Evolutionary conservation across 35 echinoderm and acorn worm species (phyloP), one percentile per base, ranked within the genome.

Genomic region (Nesometra sesokonis): DNA sequence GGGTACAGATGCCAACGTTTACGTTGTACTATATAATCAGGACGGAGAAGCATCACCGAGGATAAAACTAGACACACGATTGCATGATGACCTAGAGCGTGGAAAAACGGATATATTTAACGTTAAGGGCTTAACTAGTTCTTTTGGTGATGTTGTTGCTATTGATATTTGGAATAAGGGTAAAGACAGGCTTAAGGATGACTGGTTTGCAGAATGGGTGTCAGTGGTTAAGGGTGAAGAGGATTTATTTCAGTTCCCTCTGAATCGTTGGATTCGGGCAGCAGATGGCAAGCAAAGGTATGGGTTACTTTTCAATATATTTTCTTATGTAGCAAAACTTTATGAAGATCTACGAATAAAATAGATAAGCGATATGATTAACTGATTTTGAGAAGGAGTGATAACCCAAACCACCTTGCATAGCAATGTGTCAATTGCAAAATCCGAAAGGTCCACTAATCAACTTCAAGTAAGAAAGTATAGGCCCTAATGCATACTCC

Each of bases 1-100:
- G 30, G 95, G 89, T 43, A 98, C 95, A 27, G 81, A 94, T 35
- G 89, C 95, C 9, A 90, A 94, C 77, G 95, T 98, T 27, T 92
- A 57, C 77, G 89, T 94, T 7, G 87, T 85, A 27, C 84, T 98
- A 0, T 35, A 87, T 90, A 98, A 94, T 37, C 84, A 87, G 30
- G 57, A 87, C 77, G 79, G 85, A 9, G 78, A 79, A 13, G 88
- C 80, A 40, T 98, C 95, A 21, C 77, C 80, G 17, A 90, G 92
- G 46, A 92, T 98, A 29, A 30, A 85, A 85, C 85, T 94, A 17
- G 88, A 98, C 35, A 79, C 80, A 33, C 35, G 33, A 23, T 98
- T 87, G 83, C 87, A 89, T 23, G 81, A 98, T 47, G 95, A 98
- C 76, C 88, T 98, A 32, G 92, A 98, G 80, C 35, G 83, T 11